Conservation (phyloP, 2,113 vertebrate genomes). For the Plecotus auritus region DNA sequence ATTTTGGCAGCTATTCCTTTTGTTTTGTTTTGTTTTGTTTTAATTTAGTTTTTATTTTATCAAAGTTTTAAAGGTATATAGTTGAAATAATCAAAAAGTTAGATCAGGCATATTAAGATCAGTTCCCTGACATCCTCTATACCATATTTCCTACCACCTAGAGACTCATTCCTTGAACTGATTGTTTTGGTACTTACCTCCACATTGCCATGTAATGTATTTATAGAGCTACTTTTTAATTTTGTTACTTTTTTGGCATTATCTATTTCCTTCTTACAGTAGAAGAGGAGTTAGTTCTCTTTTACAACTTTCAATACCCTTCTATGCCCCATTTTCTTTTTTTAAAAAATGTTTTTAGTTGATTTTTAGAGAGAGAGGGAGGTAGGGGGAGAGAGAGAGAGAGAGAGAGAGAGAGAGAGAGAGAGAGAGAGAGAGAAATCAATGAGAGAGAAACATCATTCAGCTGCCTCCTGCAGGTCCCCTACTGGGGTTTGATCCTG, state of each 20-base stretch:
- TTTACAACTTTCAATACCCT: neutral
- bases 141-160: neutral
- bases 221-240: neutral
- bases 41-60: slow-evolving; percentile 6
- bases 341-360: too few relatives aligned
- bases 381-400: too few relatives aligned
- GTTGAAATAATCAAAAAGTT: neutral
- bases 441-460: too few relatives aligned
- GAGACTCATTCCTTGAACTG: neutral
- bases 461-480: neutral
- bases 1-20: neutral
- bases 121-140: neutral
- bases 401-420: too few relatives aligned
- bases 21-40: neutral
- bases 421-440: too few relatives aligned
- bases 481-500: too few relatives aligned
- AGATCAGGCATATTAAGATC: neutral
- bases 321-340: neutral
- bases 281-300: neutral
- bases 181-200: neutral
- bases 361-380: too few relatives aligned
- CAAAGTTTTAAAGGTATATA: neutral
- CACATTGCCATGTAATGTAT: neutral
- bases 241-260: neutral
- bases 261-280: neutral